A percentile compares a stretch with the other conserved stretches of the same genome.
Evolutionary conservation across 2,888 invertebrate genomes (phyloP).

Genomic region (Vanessa cardui): DNA sequence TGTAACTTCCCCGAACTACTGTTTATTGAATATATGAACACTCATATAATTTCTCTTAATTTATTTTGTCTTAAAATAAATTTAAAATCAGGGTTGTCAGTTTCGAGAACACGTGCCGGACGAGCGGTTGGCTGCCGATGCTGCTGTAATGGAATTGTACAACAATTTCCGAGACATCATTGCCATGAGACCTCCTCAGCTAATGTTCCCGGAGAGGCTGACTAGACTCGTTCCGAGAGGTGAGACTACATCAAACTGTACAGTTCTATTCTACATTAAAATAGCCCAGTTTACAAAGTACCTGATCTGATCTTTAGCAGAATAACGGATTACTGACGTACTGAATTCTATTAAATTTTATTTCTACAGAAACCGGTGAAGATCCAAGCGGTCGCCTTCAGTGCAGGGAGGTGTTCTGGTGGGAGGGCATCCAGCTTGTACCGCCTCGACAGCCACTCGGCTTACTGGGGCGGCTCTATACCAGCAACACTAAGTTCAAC

Average conservation of each 20-base stretch:
- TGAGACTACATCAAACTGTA: conserved; percentile 36
- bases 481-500: conserved; percentile 78
- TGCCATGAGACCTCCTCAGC: conserved; percentile 85
- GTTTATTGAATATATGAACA: no score
- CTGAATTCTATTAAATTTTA: no score
- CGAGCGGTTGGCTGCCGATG: conserved; percentile 85
- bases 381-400: conserved; percentile 79
- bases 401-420: conserved; percentile 88
- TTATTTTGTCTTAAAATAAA: not conserved
- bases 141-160: conserved; percentile 85
- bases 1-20: no score
- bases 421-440: conserved; percentile 86
- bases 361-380: conserved; percentile 62
- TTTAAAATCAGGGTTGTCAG: conserved; percentile 85
- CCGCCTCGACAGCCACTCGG: conserved; percentile 85
- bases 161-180: conserved; percentile 83
- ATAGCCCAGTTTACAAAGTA: not conserved
- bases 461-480: conserved; percentile 81
- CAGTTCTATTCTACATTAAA: not conserved
- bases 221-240: conserved; percentile 86
- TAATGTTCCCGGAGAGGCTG: conserved; percentile 86
- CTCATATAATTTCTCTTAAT: no score
- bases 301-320: no score
- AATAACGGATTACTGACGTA: no score
- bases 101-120: conserved; percentile 87